A percentile compares a stretch with the other conserved stretches of the same genome.
phyloP scores from a whole-genome alignment of 2,888 invertebrate genomes.

The Prosapia bicincta region DNA sequence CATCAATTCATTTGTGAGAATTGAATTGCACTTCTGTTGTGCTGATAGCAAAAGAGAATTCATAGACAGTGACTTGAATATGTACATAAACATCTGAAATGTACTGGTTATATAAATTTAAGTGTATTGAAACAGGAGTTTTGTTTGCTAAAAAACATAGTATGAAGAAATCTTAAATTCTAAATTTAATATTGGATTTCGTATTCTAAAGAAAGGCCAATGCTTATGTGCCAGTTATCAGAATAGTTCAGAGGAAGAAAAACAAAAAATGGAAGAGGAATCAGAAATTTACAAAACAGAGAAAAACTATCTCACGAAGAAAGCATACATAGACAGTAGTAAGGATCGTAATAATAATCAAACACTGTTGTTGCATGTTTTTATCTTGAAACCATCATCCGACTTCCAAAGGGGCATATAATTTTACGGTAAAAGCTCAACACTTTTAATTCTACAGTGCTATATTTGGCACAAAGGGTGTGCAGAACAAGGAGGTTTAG shows the following conservation, averaged over 20 bases:
- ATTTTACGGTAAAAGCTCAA: slow-evolving; percentile 11
- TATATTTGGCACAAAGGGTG: slow-evolving; percentile 20
- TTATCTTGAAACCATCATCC: not conserved
- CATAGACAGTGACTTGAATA: slow-evolving; percentile 2
- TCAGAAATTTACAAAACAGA: not conserved
- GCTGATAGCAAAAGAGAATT: not conserved
- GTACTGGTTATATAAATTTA: slow-evolving; percentile 2
- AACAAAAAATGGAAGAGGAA: slow-evolving; percentile 10
- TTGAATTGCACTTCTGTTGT: not conserved
- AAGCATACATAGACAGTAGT: not conserved
- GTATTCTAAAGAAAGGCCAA: slow-evolving; percentile 11
- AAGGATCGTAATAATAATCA: not conserved
- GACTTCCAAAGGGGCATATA: not conserved
- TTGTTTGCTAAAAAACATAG: not conserved
- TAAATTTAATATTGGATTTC: slow-evolving; percentile 7
- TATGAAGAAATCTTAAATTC: slow-evolving; percentile 3
- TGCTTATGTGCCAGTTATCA: slow-evolving; percentile 15
- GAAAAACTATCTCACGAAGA: not conserved
- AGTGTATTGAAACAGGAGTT: not conserved
- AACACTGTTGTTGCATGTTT: not conserved
- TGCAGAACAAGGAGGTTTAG: slow-evolving; percentile 4
- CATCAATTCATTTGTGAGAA: slow-evolving; percentile 6
- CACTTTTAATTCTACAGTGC: not conserved
- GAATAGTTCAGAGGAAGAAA: slow-evolving; percentile 17
- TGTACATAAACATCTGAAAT: slow-evolving; percentile 2